Evolutionary conservation across 2,113 vertebrate genomes (phyloP).

Genomic region (Heptranchias perlo): DNA sequence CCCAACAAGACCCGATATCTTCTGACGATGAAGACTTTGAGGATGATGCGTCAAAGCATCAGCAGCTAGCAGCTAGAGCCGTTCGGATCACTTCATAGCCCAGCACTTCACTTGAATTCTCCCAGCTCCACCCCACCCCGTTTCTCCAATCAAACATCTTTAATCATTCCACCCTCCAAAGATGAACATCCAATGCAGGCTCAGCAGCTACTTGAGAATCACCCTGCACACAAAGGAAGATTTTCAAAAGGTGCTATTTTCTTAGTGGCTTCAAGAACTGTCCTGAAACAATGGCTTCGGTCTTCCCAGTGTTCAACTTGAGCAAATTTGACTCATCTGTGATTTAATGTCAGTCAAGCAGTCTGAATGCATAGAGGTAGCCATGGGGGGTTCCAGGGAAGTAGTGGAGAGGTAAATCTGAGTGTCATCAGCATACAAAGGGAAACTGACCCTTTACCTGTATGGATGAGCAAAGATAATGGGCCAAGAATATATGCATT

Average conservation of each 20-base stretch:
- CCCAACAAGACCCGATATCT: too few species aligned
- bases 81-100: too few species aligned
- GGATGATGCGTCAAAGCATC: too few species aligned
- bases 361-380: not conserved
- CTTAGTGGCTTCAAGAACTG: not conserved
- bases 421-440: not conserved
- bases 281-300: too few species aligned
- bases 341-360: not conserved
- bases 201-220: not conserved
- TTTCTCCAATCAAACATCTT: too few species aligned
- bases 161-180: not conserved
- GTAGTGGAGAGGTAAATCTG: not conserved
- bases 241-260: not conserved
- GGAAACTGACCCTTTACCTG: too few species aligned
- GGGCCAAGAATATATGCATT: not conserved
- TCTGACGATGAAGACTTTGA: too few species aligned
- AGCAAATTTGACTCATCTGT: not conserved
- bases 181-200: not conserved
- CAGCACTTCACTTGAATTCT: too few species aligned
- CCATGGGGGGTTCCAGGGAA: not conserved
- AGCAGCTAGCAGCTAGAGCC: too few species aligned
- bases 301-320: not conserved
- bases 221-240: not conserved
- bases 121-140: too few species aligned
- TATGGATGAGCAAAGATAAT: not conserved